Evolutionary conservation across 2,113 vertebrate genomes (phyloP).

Genomic region (Cyphomyrus plagiostoma): DNA sequence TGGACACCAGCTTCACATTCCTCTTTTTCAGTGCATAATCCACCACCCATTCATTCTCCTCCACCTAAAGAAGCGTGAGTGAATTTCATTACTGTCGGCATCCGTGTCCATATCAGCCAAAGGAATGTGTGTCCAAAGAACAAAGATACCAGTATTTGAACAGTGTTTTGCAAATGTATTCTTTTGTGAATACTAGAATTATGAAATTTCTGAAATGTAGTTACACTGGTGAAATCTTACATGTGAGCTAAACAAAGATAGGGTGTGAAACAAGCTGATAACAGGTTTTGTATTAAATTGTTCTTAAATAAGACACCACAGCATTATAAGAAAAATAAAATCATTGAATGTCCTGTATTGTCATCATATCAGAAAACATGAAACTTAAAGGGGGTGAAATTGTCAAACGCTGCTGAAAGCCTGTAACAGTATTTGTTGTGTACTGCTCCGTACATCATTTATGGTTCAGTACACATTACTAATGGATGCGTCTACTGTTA

Average conservation of each 20-base stretch:
- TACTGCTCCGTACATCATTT: neutral
- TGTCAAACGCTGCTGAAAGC: neutral
- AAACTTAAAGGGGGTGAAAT: neutral
- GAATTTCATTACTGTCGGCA: neutral
- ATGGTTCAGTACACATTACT: neutral
- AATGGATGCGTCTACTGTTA: neutral
- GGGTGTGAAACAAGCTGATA: neutral
- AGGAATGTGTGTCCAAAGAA: neutral
- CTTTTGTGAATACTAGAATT: neutral
- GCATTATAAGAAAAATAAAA: neutral
- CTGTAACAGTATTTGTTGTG: neutral
- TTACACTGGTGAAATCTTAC: neutral
- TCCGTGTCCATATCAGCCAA: neutral
- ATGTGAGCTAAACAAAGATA: neutral
- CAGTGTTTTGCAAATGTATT: neutral
- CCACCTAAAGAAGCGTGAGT: slow-evolving; percentile 64
- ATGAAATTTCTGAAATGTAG: neutral
- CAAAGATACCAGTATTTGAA: neutral
- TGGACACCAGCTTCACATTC: slow-evolving; percentile 86
- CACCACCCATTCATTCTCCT: slow-evolving; percentile 97
- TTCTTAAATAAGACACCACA: neutral
- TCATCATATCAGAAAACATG: neutral
- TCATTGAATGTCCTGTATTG: neutral
- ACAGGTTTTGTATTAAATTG: neutral
- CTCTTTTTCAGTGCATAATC: slow-evolving; percentile 95